phyloP scores from a whole-genome alignment of 2,797 vertebrate genomes.

The Acipenser oxyrinchus region DNA sequence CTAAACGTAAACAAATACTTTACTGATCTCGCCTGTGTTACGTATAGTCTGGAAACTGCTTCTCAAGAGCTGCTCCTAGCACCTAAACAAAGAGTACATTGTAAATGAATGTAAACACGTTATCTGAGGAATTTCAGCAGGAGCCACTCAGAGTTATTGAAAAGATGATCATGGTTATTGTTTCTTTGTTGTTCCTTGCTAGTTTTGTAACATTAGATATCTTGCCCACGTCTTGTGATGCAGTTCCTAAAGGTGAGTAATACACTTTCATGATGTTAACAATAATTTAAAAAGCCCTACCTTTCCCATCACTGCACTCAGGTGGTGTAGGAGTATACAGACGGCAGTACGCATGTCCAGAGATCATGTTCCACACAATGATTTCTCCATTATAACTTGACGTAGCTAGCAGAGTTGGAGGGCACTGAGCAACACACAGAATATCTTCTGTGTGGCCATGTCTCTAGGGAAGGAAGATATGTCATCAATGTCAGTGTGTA shows the following conservation, averaged over 20 bases:
- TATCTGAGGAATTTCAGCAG: background rate
- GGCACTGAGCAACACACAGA: constrained; percentile 56
- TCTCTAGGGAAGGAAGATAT: constrained; percentile 31
- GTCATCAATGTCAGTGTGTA: background rate
- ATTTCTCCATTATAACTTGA: constrained; percentile 61
- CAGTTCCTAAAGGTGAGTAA: too few relatives aligned
- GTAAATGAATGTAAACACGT: background rate
- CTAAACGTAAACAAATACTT: too few relatives aligned
- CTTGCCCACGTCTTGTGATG: too few relatives aligned
- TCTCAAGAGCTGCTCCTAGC: too few relatives aligned
- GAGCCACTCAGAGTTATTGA: too few relatives aligned
- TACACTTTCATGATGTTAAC: background rate
- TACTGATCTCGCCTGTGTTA: too few relatives aligned
- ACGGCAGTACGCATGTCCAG: constrained; percentile 49
- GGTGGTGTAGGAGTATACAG: constrained; percentile 32
- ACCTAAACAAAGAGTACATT: too few relatives aligned
- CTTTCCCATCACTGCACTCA: constrained; percentile 22
- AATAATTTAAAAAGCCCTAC: constrained; percentile 25
- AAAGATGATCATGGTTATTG: too few relatives aligned
- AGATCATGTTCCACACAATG: constrained; percentile 61
- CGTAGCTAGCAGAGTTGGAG: constrained; percentile 56
- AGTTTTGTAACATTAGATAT: too few relatives aligned
- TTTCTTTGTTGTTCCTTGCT: too few relatives aligned
- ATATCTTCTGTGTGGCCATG: constrained; percentile 52
- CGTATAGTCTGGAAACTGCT: too few relatives aligned